phyloP scores from a whole-genome alignment of 2,888 invertebrate genomes.

The Panopea generosa region DNA sequence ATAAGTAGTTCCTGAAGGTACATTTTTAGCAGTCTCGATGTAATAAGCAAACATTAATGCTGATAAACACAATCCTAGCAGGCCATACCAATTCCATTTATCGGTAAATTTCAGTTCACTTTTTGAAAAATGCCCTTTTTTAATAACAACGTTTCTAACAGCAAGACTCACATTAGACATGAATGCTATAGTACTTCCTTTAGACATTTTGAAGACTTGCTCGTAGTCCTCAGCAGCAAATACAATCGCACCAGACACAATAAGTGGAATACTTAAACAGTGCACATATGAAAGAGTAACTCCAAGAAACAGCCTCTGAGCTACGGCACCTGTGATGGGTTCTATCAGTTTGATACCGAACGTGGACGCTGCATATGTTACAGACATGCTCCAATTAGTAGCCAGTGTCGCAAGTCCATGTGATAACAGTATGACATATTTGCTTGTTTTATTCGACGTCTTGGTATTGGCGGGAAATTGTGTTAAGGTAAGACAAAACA shows the following conservation, averaged over 20 bases:
- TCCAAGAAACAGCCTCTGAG: constrained; percentile 47
- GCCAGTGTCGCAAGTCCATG: constrained; percentile 63
- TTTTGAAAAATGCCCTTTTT: constrained; percentile 23
- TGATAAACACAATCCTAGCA: no score
- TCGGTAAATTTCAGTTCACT: background rate
- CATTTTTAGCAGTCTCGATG: no score
- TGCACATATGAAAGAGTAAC: constrained; percentile 29
- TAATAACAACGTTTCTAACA: constrained; percentile 62
- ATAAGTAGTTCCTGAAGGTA: no score
- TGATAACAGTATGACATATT: constrained; percentile 1
- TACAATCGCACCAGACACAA: constrained; percentile 57
- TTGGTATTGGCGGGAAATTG: background rate
- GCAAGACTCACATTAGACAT: constrained; percentile 65
- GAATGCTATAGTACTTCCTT: constrained; percentile 58
- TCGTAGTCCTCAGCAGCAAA: constrained; percentile 52
- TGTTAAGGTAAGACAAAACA: background rate
- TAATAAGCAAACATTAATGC: no score
- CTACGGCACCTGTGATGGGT: constrained; percentile 61
- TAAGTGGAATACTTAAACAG: constrained; percentile 51
- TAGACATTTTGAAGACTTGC: constrained; percentile 15
- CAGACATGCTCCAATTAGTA: no score
- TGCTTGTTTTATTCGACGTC: background rate
- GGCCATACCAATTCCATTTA: no score
- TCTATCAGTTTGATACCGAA: constrained; percentile 70
- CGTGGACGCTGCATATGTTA: no score